Evolutionary conservation across 2,113 vertebrate species (phyloP).

Genomic region (Sus scrofa): DNA sequence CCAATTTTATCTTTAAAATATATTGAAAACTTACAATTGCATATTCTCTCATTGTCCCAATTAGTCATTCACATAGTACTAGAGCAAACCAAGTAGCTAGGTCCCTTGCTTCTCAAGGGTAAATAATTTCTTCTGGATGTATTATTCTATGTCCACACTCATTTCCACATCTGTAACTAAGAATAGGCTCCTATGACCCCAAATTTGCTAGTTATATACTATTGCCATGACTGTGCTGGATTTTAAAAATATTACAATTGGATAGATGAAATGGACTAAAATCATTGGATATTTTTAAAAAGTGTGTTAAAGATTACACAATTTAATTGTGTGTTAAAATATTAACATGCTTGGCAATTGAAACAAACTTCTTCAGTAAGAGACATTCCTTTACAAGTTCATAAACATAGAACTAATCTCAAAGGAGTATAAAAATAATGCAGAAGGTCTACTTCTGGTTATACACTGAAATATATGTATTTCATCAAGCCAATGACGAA

Average conservation of each 20-base stretch:
- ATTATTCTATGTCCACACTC: not conserved
- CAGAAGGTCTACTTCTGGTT: not conserved
- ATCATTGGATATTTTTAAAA: not conserved
- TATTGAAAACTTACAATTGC: slow-evolving; percentile 1
- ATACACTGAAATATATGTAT: no score
- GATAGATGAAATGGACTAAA: not conserved
- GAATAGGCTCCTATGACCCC: not conserved
- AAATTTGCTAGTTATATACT: not conserved
- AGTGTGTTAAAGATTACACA: not conserved
- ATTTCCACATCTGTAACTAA: not conserved
- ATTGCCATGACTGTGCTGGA: not conserved
- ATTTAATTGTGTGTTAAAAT: not conserved
- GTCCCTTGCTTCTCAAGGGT: not conserved
- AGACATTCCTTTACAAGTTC: slow-evolving; percentile 20
- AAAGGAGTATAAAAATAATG: slow-evolving; percentile 36
- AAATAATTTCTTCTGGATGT: not conserved
- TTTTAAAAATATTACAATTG: not conserved
- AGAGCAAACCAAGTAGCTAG: slow-evolving; percentile 3
- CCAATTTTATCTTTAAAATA: slow-evolving; percentile 56
- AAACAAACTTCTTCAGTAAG: not conserved
- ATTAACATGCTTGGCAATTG: slow-evolving; percentile 12
- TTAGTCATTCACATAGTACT: not conserved
- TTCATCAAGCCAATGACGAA: not conserved
- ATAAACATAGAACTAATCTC: slow-evolving; percentile 8
- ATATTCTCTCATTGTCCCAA: not conserved